Evolutionary conservation across 2,113 vertebrate genomes (phyloP), one percentile per base, ranked within the genome.

Genomic region (Rhadina sibilatrix): DNA sequence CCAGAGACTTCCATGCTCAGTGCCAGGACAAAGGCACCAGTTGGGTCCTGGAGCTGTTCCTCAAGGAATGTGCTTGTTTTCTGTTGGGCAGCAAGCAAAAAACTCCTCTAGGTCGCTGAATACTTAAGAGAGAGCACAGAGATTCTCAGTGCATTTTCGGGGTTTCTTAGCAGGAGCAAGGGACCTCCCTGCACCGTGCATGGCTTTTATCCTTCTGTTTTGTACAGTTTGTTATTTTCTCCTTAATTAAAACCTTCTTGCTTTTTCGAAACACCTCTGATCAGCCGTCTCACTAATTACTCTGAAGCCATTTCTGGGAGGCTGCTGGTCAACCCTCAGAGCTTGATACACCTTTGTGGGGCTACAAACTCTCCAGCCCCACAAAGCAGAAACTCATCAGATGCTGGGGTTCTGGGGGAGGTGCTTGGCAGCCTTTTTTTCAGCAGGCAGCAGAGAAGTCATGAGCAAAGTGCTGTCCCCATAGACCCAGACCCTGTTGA

Each of bases 351-450:
- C 33, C 33, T 57, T 57, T 4, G 9, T 57, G 33, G 21, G 54
- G 54, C 31, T 57, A n/a, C n/a, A 57, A 57, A 6, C 54, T 23
- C 9, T 20, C 53, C 31, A 18, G 53, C 7, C 30, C 12, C 19
- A 8, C 37, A 38, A 33, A 4, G 8, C 33, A 57, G 54, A 57
- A 57, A 57, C 21, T 15, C 54, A 57, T 57, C 54, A 57, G 54
- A 9, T 42, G 27, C 6, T 46, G 31, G 5, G 12, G 1, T 3
- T 37, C 42, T 35, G 6, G 12, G 2, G 16, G 5, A 15, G 20
- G 6, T 12, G 5, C 37, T 47, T 25, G 37, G n/a, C 0, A 0
- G 3, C 16, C 9, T 30, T 35, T 60, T 46, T 35, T 54, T n/a
- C 38, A 44, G 54, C 92, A 23, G 17, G 4, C 11, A 64, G 52